Base-by-base conservation (phyloP, 2,888 invertebrate genomes). In the Poecilobothrus nobilitatus region DNA sequence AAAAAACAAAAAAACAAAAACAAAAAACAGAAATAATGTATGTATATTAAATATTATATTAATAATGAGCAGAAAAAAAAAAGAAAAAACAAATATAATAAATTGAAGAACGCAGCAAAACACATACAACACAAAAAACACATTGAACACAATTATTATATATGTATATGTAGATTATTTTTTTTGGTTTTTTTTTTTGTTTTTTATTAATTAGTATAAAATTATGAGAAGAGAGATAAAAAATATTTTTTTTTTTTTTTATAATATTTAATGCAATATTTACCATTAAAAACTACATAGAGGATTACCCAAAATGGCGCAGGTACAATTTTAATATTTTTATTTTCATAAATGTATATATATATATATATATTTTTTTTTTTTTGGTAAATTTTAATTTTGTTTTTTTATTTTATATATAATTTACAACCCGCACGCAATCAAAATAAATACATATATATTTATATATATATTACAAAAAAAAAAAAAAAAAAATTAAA, bases 91-190 rank as follows among this genome's bases (percentile, higher is more conserved):
- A 63, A 68, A 20, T 20, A 68, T 63, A 27, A 27, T 4, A 27
- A 27, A 27, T 4, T 27, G 27, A 27, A 27, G 5, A 27, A 27
- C 27, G 5, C 27, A 27, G 27, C 27, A 27, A 27, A 27, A 27
- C 27, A 27, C 27, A 27, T 27, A 27, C 5, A 27, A 53, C 53
- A 53, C 53, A 53, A 9, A n/a, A 15, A 9, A 18, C 53, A 53
- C 53, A 53, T 53, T 63, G 68, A 66, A 67, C 70, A 67, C 65
- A 69, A 76, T n/a, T 76, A 76, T 75, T 76, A 76, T 75, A 53
- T 67, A 44, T 53, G 21, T 63, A 8, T 53, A 53, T 53, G 53
- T 53, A 53, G 53, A 53, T 53, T 53, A n/a, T n/a, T n/a, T n/a
- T n/a, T n/a, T n/a, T n/a, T n/a, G n/a, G n/a, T n/a, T n/a, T n/a